phyloP scores from a whole-genome alignment of 1,140 invertebrate genomes.

The Drosophila sechellia region DNA sequence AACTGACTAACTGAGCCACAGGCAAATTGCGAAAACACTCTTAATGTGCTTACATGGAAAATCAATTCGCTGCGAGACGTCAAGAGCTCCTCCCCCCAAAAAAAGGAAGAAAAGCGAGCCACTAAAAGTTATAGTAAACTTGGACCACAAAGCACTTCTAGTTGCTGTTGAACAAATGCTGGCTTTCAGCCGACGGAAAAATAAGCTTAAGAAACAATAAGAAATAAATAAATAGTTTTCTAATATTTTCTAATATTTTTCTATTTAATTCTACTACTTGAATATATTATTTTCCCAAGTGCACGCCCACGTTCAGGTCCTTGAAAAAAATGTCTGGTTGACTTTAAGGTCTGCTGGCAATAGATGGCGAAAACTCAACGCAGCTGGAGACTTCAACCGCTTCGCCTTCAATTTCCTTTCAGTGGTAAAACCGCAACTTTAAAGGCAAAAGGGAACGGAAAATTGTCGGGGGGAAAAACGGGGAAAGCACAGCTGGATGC shows the following conservation, averaged over 20 bases:
- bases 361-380: conserved; percentile 41
- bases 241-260: too few relatives aligned
- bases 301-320: not conserved
- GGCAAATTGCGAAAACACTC: conserved; percentile 45
- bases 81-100: conserved; percentile 9
- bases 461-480: not conserved
- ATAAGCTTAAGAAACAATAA: too few relatives aligned
- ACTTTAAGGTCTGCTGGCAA: conserved; percentile 32
- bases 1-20: conserved; percentile 40
- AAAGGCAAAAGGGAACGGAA: not conserved
- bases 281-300: not conserved
- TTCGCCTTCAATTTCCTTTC: conserved; percentile 31
- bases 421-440: conserved; percentile 3
- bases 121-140: conserved; percentile 22
- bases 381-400: conserved; percentile 45
- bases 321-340: conserved; percentile 6
- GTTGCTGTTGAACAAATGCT: not conserved
- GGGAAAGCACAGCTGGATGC: conserved; percentile 15
- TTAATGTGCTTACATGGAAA: conserved; percentile 77
- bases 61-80: conserved; percentile 59
- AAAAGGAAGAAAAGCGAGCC: not conserved
- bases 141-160: not conserved
- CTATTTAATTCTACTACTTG: not conserved
- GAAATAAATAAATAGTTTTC: too few relatives aligned
- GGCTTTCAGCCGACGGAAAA: too few relatives aligned